Percentiles rank a stretch among this genome's conserved stretches.
phyloP scores from a whole-genome alignment of 2,888 invertebrate species.

The Noctuana brunneofusca region DNA sequence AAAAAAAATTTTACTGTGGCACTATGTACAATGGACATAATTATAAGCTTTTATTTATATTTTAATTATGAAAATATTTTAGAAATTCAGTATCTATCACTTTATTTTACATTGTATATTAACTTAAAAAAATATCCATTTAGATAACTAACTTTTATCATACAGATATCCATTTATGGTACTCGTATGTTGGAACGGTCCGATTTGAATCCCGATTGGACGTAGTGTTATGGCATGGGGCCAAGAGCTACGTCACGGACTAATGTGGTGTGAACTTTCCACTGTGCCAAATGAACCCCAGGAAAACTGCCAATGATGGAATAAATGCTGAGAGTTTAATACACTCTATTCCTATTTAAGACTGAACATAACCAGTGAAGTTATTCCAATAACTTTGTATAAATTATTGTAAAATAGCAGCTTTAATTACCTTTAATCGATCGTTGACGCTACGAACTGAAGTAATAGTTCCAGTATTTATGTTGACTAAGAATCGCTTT shows the following conservation, averaged over 20 bases:
- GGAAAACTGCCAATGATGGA: slow-evolving; percentile 51
- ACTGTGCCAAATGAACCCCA: slow-evolving; percentile 68
- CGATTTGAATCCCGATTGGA: slow-evolving; percentile 39
- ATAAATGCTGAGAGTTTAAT: slow-evolving; percentile 38
- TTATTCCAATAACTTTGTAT: neutral
- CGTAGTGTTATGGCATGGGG: slow-evolving; percentile 57
- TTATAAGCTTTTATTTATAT: no score
- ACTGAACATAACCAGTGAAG: neutral
- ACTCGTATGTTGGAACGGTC: slow-evolving; percentile 47
- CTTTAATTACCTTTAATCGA: no score
- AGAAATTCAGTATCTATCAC: no score
- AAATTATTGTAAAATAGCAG: neutral
- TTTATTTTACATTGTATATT: neutral
- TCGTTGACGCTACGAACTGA: no score
- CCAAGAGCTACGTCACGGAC: slow-evolving; percentile 60
- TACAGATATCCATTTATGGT: slow-evolving; percentile 47
- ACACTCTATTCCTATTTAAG: slow-evolving; percentile 35
- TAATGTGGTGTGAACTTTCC: slow-evolving; percentile 74
- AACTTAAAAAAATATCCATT: slow-evolving; percentile 27
- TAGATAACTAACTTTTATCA: slow-evolving; percentile 23
- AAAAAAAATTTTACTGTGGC: no score
- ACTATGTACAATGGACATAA: no score
- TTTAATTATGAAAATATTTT: no score
- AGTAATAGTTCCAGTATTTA: no score
- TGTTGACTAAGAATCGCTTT: no score